Percentiles rank a stretch among this genome's conserved stretches.
These are phyloP conservation scores for Papilio elwesi DNA, from an alignment of 2,888 invertebrate genomes.

Conservation along the genomic window DNA sequence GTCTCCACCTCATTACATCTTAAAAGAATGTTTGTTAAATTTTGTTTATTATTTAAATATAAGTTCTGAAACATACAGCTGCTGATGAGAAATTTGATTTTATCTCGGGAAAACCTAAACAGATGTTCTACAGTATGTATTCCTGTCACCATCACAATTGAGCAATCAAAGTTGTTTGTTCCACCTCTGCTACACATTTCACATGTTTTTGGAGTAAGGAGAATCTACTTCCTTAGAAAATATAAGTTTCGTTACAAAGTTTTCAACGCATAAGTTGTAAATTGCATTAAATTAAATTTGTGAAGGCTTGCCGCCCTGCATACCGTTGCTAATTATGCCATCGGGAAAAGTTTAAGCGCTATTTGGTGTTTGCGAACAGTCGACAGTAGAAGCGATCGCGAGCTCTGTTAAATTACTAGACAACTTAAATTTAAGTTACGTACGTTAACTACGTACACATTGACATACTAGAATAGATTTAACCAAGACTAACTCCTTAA, in stretches of 20 bases:
- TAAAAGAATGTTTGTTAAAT: too few relatives aligned
- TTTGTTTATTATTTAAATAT: too few relatives aligned
- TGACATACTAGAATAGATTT: too few relatives aligned
- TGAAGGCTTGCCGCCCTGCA: background rate
- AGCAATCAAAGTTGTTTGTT: too few relatives aligned
- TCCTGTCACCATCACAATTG: too few relatives aligned
- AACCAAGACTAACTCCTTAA: too few relatives aligned
- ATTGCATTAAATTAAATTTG: conserved; percentile 5
- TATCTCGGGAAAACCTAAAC: background rate
- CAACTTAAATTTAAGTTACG: background rate
- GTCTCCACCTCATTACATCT: too few relatives aligned
- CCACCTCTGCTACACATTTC: too few relatives aligned
- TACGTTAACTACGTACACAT: too few relatives aligned
- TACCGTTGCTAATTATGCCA: conserved; percentile 5
- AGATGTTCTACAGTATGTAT: background rate
- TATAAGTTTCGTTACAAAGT: background rate
- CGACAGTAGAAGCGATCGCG: background rate
- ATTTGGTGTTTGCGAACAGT: conserved; percentile 10
- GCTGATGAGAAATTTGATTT: background rate
- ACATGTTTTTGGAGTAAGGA: too few relatives aligned
- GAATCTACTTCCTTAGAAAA: background rate
- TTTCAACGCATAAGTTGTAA: background rate
- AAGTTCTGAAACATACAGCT: too few relatives aligned
- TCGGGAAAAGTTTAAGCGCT: background rate
- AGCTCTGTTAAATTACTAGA: background rate